Evolutionary conservation across 2,888 invertebrate species (phyloP), one percentile per base, ranked within the genome.

Genomic region (Nymphalis polychloros): DNA sequence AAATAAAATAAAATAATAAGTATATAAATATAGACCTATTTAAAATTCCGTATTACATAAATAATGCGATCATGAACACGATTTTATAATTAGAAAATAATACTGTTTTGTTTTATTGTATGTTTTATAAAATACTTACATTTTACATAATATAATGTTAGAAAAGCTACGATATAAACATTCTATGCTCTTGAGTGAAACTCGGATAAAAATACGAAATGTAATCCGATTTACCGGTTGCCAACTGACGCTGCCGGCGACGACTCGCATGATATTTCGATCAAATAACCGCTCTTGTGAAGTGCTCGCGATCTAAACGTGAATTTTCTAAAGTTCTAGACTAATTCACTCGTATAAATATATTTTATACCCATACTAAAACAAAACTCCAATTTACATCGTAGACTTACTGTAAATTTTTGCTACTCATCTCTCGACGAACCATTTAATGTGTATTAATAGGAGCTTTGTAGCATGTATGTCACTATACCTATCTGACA

Each of bases 181-280:
- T 31, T 31, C 41, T 55, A 27, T 31, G 27, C 31, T 55, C 53
- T 55, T 50, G 50, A 66, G 68, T 41, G 57, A 63, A 63, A 68
- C 61, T 52, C 60, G 50, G 60, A 69, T 72, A 67, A 65, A 69
- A 72, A 67, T 69, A 64, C 64, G 59, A 61, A 68, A 63, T 63
- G 73, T 74, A 69, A 70, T 75, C 72, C 72, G 67, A 68, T 74
- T 74, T 72, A 64, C 69, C 71, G 74, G 60, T 65, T 35, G 63
- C 70, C 63, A 61, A 69, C 65, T 71, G 64, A 65, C 67, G 71
- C 72, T 72, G 71, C 61, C 57, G 66, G 46, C 72, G 74, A 70
- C 74, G 64, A 68, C 63, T 62, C 64, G 69, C 57, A 71, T 64
- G 69, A 70, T 68, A 68, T 70, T 73, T 62, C 68, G 61, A 72